phyloP scores from a whole-genome alignment of 2,888 invertebrate species.

The Heliconius ethilla region DNA sequence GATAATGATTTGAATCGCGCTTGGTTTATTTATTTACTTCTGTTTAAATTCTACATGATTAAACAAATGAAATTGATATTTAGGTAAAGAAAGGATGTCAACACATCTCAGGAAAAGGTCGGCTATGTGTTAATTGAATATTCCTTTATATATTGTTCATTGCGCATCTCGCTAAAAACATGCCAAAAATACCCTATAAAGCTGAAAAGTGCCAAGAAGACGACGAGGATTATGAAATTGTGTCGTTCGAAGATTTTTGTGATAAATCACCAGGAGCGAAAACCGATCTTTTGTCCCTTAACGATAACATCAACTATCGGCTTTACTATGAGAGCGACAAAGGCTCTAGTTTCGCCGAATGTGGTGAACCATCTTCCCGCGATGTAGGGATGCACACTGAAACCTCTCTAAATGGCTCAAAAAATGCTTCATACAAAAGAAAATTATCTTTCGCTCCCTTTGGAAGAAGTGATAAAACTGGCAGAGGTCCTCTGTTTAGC shows the following conservation, averaged over 20 bases:
- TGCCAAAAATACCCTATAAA: constrained; percentile 78
- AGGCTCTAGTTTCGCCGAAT: constrained; percentile 57
- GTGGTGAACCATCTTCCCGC: constrained; percentile 65
- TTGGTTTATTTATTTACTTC: constrained; percentile 13
- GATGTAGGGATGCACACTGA: constrained; percentile 65
- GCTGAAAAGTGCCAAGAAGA: constrained; percentile 67
- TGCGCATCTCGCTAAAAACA: constrained; percentile 50
- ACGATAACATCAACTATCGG: constrained; percentile 79
- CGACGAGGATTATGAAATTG: constrained; percentile 78
- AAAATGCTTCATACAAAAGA: constrained; percentile 63
- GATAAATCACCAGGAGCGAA: constrained; percentile 78
- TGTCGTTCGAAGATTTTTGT: constrained; percentile 83
- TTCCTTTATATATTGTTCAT: constrained; percentile 30
- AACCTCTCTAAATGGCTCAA: constrained; percentile 69
- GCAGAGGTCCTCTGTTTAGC: constrained; percentile 63
- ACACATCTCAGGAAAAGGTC: neutral
- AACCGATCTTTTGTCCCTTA: constrained; percentile 80
- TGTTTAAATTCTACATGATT: neutral
- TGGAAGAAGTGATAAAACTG: constrained; percentile 61
- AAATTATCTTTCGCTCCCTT: constrained; percentile 69
- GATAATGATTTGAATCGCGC: constrained; percentile 8
- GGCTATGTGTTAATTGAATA: constrained; percentile 17
- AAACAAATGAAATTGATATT: constrained; percentile 5
- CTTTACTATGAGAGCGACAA: constrained; percentile 74
- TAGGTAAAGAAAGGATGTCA: constrained; percentile 6